These are phyloP conservation scores for Albula glossodonta DNA, from an alignment of 2,113 vertebrate species.

Conservation along the genomic window DNA sequence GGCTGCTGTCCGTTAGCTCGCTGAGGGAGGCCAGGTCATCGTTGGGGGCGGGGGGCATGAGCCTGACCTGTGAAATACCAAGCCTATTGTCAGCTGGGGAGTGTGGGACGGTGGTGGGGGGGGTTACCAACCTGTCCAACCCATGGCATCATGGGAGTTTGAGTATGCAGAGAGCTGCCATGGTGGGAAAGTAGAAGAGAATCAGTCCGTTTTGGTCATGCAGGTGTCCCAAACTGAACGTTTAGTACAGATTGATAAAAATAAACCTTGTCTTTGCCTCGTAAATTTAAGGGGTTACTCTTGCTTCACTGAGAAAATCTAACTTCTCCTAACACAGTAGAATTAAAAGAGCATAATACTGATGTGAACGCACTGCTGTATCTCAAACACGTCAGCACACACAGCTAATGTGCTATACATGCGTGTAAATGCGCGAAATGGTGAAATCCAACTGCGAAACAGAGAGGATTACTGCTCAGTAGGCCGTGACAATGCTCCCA, in stretches of 20 bases:
- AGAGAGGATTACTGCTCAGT: neutral
- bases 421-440: neutral
- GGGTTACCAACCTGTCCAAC: no score
- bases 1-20: conserved; percentile 87
- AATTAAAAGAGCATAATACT: neutral
- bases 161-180: no score
- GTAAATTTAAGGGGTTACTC: no score
- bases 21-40: conserved; percentile 93
- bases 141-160: neutral
- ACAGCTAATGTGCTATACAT: neutral
- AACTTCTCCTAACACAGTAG: neutral
- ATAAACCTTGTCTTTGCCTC: no score
- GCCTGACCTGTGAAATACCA: conserved; percentile 76
- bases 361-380: neutral
- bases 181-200: no score
- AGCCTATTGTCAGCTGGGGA: neutral
- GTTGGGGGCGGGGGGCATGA: conserved; percentile 91
- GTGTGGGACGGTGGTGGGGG: no score
- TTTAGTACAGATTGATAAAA: no score
- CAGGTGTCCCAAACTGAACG: no score
- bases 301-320: neutral
- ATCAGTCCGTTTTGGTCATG: no score
- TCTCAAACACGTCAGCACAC: neutral
- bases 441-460: neutral
- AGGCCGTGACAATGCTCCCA: neutral